Evolutionary conservation across 1,140 invertebrate species (phyloP).

Genomic region (Hyphantria cunea): DNA sequence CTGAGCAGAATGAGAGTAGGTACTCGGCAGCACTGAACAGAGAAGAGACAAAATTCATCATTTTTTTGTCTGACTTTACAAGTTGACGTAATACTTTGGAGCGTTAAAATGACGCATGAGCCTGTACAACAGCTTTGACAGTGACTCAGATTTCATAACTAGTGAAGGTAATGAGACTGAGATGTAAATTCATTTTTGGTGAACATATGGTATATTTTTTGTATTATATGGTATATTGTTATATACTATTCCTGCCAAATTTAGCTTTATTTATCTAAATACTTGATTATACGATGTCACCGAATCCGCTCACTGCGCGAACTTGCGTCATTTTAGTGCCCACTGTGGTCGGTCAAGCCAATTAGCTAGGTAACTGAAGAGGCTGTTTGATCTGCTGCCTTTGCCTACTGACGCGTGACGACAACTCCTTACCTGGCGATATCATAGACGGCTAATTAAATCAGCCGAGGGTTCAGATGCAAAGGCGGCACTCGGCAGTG

Average conservation of each 20-base stretch:
- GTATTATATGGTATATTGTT: too few relatives aligned
- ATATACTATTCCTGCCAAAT: too few relatives aligned
- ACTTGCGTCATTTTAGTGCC: constrained; percentile 25
- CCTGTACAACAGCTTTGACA: too few relatives aligned
- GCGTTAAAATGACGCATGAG: constrained; percentile 29
- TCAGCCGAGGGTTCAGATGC: not conserved
- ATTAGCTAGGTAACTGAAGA: constrained; percentile 66
- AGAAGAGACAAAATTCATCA: constrained; percentile 30
- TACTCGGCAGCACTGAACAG: constrained; percentile 8
- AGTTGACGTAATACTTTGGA: constrained; percentile 11
- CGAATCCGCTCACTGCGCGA: too few relatives aligned
- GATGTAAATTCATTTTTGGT: too few relatives aligned
- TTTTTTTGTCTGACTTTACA: constrained; percentile 39
- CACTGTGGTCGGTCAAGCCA: constrained; percentile 62
- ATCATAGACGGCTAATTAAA: constrained; percentile 27
- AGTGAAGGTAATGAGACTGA: too few relatives aligned
- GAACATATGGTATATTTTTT: too few relatives aligned
- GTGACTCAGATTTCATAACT: too few relatives aligned
- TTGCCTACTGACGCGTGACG: constrained; percentile 50
- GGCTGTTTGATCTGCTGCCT: constrained; percentile 59
- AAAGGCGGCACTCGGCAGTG: constrained; percentile 6
- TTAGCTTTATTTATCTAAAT: too few relatives aligned
- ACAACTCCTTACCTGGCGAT: constrained; percentile 20
- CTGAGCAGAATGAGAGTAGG: constrained; percentile 6
- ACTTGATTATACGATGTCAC: too few relatives aligned